Evolutionary conservation across 2,888 invertebrate species (phyloP), one percentile per base, ranked within the genome.

Genomic region (Latheticus oryzae): DNA sequence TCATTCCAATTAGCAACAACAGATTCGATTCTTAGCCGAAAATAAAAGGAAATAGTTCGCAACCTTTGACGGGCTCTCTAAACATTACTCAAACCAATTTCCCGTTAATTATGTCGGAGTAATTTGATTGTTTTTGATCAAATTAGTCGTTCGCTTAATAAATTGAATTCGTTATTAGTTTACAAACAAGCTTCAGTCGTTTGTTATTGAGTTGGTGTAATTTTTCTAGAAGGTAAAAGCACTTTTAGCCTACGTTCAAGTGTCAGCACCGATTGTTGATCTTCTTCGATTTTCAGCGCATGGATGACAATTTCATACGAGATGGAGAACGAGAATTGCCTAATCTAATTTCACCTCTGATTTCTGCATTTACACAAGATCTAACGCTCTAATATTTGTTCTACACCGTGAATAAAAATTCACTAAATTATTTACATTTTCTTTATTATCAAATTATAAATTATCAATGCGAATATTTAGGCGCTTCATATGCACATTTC

Each of bases 401-500:
- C n/a, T n/a, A n/a, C n/a, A n/a, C n/a, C n/a, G n/a, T n/a, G n/a
- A n/a, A n/a, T n/a, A n/a, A n/a, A n/a, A n/a, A n/a, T n/a, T n/a
- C n/a, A n/a, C n/a, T n/a, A n/a, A n/a, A n/a, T n/a, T n/a, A n/a
- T n/a, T n/a, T n/a, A n/a, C n/a, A n/a, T n/a, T n/a, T n/a, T n/a
- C n/a, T n/a, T n/a, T n/a, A n/a, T n/a, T n/a, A n/a, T n/a, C n/a
- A n/a, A n/a, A n/a, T n/a, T n/a, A n/a, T n/a, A n/a, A n/a, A n/a
- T n/a, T n/a, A n/a, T n/a, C n/a, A 26, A 1, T 26, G 3, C 28
- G 21, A 33, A 21, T 47, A 24, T 15, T 19, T 38, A 7, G 12
- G 19, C 13, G 85, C 84, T 69, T 87, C 85, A 67, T 89, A 90
- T 0, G 89, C 89, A 15, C 86, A 85, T 69, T 87, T 86, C 90